phyloP scores from a whole-genome alignment of 2,888 invertebrate genomes.

The Notodonta dromedarius region DNA sequence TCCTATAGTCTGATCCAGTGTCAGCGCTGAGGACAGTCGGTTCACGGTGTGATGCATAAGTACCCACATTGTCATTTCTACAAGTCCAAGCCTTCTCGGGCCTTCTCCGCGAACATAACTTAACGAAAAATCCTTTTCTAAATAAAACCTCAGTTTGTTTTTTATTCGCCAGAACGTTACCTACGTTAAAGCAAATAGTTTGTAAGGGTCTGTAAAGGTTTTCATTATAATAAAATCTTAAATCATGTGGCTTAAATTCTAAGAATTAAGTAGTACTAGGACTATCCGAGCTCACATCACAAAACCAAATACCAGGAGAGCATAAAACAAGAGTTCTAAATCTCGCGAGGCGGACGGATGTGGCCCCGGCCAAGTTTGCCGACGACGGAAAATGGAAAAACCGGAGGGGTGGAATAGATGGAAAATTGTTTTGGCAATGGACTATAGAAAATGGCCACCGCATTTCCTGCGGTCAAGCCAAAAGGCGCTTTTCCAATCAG shows the following conservation, averaged over 20 bases:
- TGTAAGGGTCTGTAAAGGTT: no score
- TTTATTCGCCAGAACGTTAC: no score
- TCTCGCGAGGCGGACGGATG: conserved; percentile 59
- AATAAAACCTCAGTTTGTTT: no score
- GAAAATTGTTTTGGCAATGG: conserved; percentile 77
- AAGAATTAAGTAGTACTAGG: conserved; percentile 19
- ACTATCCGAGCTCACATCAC: conserved; percentile 36
- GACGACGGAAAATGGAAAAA: conserved; percentile 70
- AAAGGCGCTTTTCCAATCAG: conserved; percentile 66
- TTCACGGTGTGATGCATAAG: no score
- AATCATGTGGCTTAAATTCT: conserved; percentile 1
- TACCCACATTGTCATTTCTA: no score
- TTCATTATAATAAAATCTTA: no score
- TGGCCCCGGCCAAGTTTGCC: conserved; percentile 63
- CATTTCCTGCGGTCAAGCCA: conserved; percentile 61
- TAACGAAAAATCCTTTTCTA: no score
- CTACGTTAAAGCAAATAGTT: no score
- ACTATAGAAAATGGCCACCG: conserved; percentile 79
- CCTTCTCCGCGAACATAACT: no score
- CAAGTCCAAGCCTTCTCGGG: no score
- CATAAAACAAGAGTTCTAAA: conserved; percentile 56
- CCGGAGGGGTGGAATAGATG: conserved; percentile 48
- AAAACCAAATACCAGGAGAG: conserved; percentile 33
- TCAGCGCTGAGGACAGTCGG: no score
- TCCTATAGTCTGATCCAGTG: no score